Percentiles rank a stretch among this genome's conserved stretches.
Conservation (phyloP, 2,888 invertebrate genomes). For the Carterocephalus palaemon region DNA sequence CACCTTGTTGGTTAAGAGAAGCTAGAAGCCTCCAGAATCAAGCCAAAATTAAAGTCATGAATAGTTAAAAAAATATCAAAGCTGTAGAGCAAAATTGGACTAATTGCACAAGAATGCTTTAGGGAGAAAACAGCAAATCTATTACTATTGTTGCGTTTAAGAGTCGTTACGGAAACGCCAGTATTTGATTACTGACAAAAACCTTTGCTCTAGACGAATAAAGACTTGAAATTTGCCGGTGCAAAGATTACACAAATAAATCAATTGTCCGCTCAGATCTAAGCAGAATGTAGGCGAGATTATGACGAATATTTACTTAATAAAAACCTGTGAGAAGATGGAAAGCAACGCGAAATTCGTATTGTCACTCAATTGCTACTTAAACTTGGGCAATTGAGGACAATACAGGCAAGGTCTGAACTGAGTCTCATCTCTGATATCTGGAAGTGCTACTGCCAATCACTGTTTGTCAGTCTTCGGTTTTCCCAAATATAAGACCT, state of each 20-base stretch:
- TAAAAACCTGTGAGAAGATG: conserved; percentile 1
- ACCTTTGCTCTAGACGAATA: conserved; percentile 9
- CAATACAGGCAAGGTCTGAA: conserved; percentile 3
- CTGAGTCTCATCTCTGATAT: neutral
- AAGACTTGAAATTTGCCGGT: conserved; percentile 1
- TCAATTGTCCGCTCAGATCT: conserved; percentile 2
- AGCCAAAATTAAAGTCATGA: neutral
- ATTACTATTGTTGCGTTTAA: neutral
- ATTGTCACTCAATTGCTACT: neutral
- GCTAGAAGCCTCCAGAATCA: neutral
- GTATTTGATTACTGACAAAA: neutral
- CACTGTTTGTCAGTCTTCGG: neutral
- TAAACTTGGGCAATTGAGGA: conserved; percentile 13
- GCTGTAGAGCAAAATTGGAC: neutral
- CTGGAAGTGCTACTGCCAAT: conserved; percentile 9
- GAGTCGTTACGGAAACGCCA: neutral
- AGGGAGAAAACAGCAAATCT: neutral
- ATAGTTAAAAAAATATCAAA: neutral
- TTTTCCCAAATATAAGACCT: neutral
- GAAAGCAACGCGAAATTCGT: conserved; percentile 1
- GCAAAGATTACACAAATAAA: conserved; percentile 1
- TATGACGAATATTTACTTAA: neutral
- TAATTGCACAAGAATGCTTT: neutral
- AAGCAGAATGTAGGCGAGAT: conserved; percentile 10
- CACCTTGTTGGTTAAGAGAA: no score